Evolutionary conservation across 2,888 invertebrate species (phyloP).

Genomic region (Sesia apiformis): DNA sequence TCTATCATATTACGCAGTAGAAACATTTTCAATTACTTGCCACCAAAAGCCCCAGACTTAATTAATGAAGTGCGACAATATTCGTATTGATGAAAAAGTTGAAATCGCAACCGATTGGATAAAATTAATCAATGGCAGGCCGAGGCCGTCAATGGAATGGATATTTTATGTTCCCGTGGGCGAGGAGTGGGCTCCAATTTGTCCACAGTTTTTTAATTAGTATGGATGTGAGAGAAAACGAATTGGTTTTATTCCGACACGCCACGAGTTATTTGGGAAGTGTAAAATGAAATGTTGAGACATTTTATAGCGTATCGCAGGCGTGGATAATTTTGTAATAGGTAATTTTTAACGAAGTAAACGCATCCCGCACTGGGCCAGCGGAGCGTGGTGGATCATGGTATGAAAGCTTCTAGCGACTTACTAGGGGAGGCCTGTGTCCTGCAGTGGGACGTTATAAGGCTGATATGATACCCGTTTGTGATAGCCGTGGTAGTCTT

Average conservation of each 20-base stretch:
- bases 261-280: slow-evolving; percentile 17
- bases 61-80: slow-evolving; percentile 57
- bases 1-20: no score
- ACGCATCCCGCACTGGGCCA: no score
- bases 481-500: no score
- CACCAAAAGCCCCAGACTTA: slow-evolving; percentile 22
- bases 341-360: no score
- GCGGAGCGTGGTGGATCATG: no score
- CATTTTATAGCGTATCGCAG: slow-evolving; percentile 1
- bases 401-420: no score
- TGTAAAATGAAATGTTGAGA: slow-evolving; percentile 19
- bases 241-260: slow-evolving; percentile 47
- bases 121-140: slow-evolving; percentile 63
- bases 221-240: slow-evolving; percentile 62
- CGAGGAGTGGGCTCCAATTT: slow-evolving; percentile 63
- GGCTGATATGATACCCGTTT: no score
- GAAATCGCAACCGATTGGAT: slow-evolving; percentile 58
- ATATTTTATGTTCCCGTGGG: slow-evolving; percentile 69
- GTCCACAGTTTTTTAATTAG: slow-evolving; percentile 72
- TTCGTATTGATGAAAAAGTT: slow-evolving; percentile 49
- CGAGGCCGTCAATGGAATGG: slow-evolving; percentile 50
- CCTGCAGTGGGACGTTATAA: no score
- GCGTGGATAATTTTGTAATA: background rate
- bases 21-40: slow-evolving; percentile 13
- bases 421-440: no score